These are phyloP conservation scores for Leuciscus idus DNA, from an alignment of 2,113 vertebrate species.

Conservation along the genomic window DNA sequence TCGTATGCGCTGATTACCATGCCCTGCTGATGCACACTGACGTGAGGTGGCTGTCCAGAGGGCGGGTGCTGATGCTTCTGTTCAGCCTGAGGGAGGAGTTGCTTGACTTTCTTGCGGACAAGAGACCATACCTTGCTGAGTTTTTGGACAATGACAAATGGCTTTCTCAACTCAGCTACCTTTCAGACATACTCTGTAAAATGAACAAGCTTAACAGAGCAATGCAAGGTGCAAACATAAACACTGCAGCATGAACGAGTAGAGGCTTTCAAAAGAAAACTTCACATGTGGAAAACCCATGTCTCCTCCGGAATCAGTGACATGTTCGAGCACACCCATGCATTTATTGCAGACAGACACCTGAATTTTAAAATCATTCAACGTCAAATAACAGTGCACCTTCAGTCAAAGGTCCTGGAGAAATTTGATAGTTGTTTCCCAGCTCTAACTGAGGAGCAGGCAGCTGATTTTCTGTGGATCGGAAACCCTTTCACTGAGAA, in stretches of 20 bases:
- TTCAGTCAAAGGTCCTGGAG: not conserved
- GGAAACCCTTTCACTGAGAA: not conserved
- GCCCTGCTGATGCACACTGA: too few relatives aligned
- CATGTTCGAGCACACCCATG: conserved; percentile 10
- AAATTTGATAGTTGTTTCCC: not conserved
- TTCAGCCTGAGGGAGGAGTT: too few relatives aligned
- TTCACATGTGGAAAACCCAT: not conserved
- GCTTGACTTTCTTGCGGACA: too few relatives aligned
- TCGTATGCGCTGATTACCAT: too few relatives aligned
- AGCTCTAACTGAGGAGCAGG: not conserved
- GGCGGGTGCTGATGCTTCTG: too few relatives aligned
- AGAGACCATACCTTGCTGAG: too few relatives aligned
- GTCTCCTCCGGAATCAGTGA: not conserved
- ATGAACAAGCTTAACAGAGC: too few relatives aligned
- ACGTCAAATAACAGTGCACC: not conserved
- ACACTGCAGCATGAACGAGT: not conserved
- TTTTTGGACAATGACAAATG: too few relatives aligned
- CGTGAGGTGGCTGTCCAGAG: too few relatives aligned
- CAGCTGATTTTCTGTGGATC: not conserved
- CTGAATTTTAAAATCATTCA: not conserved
- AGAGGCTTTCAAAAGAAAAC: conserved; percentile 12
- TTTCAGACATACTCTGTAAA: too few relatives aligned
- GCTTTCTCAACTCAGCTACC: too few relatives aligned
- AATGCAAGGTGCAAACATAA: not conserved
- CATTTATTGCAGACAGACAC: conserved; percentile 17